These are phyloP conservation scores for Erythrocebus patas DNA, from an alignment of 2,113 vertebrate species.

Conservation along the genomic window DNA sequence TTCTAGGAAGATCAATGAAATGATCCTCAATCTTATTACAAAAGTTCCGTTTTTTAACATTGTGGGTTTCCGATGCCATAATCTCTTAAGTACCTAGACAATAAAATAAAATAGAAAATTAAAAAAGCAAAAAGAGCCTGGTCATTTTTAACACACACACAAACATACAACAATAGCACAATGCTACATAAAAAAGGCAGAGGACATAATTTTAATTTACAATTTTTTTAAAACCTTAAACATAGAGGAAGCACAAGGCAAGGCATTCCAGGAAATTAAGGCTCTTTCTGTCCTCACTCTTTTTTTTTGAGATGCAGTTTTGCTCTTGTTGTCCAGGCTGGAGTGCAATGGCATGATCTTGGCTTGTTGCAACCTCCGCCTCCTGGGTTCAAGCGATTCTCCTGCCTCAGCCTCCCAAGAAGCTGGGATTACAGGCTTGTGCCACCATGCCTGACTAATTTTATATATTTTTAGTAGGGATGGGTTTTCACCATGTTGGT, in stretches of 20 bases:
- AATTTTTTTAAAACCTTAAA: constrained; percentile 2
- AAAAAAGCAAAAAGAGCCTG: not conserved
- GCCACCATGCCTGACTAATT: too few species aligned
- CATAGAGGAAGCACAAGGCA: not conserved
- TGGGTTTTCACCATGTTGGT: too few species aligned
- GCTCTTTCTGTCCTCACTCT: not conserved
- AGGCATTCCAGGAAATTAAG: not conserved
- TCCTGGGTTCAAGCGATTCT: too few species aligned
- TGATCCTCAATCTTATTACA: constrained; percentile 79
- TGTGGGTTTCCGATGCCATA: constrained; percentile 92
- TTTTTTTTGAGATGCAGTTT: too few species aligned
- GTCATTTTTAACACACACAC: not conserved
- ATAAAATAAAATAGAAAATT: constrained; percentile 50
- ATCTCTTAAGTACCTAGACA: constrained; percentile 83
- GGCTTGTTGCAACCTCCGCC: too few species aligned
- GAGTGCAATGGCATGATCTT: too few species aligned
- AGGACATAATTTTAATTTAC: not conserved
- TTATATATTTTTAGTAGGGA: too few species aligned
- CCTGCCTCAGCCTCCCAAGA: too few species aligned
- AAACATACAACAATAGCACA: not conserved
- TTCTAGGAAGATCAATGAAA: constrained; percentile 85
- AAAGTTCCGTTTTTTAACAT: constrained; percentile 85
- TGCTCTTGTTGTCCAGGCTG: too few species aligned
- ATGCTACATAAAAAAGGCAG: not conserved
- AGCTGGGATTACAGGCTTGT: too few species aligned